Conservation (phyloP, 2,797 vertebrate genomes). For the Xerus rutilus region DNA sequence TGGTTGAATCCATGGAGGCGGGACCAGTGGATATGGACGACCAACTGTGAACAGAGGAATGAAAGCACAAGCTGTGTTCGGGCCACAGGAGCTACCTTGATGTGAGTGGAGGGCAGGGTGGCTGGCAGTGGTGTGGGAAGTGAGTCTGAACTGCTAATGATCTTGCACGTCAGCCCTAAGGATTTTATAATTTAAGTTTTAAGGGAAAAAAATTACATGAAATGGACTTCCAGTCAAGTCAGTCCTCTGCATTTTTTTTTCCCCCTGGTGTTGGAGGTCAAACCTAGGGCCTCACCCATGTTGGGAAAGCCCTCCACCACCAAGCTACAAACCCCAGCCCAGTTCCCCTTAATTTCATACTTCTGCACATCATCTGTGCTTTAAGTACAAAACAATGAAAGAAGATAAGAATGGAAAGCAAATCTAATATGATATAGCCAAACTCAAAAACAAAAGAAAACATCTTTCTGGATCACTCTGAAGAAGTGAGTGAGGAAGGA, state of each 20-base stretch:
- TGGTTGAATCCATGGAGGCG: not conserved
- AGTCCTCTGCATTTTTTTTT: not conserved
- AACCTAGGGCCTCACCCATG: not conserved
- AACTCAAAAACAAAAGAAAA: not conserved
- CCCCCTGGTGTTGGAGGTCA: too few species aligned
- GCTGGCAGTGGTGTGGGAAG: not conserved
- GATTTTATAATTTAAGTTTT: slow-evolving; percentile 6
- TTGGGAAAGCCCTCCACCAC: not conserved
- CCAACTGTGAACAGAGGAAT: not conserved
- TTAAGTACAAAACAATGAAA: not conserved
- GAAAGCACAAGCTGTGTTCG: not conserved
- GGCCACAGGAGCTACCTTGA: not conserved
- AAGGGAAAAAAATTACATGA: not conserved
- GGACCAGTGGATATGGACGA: not conserved
- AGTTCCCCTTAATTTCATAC: not conserved
- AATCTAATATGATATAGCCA: not conserved
- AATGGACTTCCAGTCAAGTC: not conserved
- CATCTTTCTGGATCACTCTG: not conserved
- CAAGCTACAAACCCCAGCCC: not conserved
- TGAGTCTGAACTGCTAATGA: not conserved
- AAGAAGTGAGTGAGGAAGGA: not conserved
- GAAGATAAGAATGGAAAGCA: not conserved
- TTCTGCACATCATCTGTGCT: not conserved
- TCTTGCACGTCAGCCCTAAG: not conserved
- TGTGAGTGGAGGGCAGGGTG: rapidly evolving